Conservation (phyloP, 2,113 vertebrate genomes). For the Pholis gunnellus region DNA sequence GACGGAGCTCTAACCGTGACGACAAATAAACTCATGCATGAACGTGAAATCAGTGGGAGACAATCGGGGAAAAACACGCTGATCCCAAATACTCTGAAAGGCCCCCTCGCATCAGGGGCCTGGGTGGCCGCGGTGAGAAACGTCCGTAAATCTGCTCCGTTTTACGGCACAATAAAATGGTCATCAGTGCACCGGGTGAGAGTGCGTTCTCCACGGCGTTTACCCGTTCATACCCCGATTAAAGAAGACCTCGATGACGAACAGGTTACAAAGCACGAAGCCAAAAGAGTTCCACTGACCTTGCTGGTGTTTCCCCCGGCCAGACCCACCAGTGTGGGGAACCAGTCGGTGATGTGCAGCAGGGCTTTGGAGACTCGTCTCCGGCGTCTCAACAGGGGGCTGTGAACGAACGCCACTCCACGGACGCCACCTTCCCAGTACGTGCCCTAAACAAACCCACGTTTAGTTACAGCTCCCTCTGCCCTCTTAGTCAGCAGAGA, state of each 20-base stretch:
- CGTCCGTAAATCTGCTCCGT: background rate
- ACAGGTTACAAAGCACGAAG: too few species aligned
- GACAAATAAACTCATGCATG: background rate
- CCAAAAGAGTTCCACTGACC: slow-evolving; percentile 48
- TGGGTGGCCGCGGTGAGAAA: background rate
- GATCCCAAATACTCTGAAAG: background rate
- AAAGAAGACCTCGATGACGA: too few species aligned
- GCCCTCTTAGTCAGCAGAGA: background rate
- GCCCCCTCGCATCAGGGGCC: background rate
- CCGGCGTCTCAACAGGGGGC: slow-evolving; percentile 89
- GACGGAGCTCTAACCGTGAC: background rate
- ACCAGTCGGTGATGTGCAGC: slow-evolving; percentile 98
- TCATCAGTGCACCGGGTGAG: background rate
- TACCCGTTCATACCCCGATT: background rate
- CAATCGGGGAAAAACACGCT: background rate
- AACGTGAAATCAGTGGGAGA: background rate
- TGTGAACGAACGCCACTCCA: slow-evolving; percentile 94
- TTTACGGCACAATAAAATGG: background rate
- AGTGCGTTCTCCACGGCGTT: background rate
- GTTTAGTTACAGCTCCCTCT: background rate
- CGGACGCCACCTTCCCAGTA: slow-evolving; percentile 97
- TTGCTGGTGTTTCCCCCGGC: slow-evolving; percentile 86
- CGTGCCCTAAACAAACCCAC: slow-evolving; percentile 81
- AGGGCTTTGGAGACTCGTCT: slow-evolving; percentile 88
- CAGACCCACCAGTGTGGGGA: slow-evolving; percentile 92